phyloP scores from a whole-genome alignment of 2,113 vertebrate species.

The Macaca mulatta region DNA sequence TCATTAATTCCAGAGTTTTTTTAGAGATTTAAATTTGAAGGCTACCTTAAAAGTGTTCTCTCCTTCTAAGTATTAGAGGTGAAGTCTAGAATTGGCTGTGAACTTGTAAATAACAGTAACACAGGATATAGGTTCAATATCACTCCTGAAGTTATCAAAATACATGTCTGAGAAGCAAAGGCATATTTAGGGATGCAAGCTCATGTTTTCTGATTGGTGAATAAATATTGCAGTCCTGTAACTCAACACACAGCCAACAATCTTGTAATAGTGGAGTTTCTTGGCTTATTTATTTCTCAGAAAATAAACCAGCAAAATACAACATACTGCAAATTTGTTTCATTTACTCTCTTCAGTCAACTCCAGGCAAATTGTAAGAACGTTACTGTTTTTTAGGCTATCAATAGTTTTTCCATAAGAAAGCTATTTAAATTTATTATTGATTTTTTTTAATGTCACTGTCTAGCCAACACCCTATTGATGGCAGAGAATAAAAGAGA shows the following conservation, averaged over 20 bases:
- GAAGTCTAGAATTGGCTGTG: not conserved
- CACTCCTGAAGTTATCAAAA: slow-evolving; percentile 5
- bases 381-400: slow-evolving; percentile 40
- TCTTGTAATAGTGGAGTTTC: slow-evolving; percentile 40
- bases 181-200: slow-evolving; percentile 44
- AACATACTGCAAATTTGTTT: slow-evolving; percentile 60
- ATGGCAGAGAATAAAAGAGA: slow-evolving; percentile 49
- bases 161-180: slow-evolving; percentile 48
- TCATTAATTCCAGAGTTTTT: not conserved
- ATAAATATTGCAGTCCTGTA: slow-evolving; percentile 23
- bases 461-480: not conserved
- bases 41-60: not conserved
- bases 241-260: not conserved
- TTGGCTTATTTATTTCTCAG: slow-evolving; percentile 62
- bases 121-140: not conserved
- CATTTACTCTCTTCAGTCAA: slow-evolving; percentile 61
- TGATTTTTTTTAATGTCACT: slow-evolving; percentile 32
- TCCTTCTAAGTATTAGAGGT: not conserved
- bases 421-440: slow-evolving; percentile 61
- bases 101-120: slow-evolving; percentile 31
- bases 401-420: slow-evolving; percentile 63
- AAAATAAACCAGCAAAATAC: slow-evolving; percentile 66
- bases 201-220: not conserved
- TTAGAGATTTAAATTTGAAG: not conserved
- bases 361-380: not conserved